Base-by-base conservation (phyloP, 2,113 vertebrate genomes). In the Odocoileus hemionus region DNA sequence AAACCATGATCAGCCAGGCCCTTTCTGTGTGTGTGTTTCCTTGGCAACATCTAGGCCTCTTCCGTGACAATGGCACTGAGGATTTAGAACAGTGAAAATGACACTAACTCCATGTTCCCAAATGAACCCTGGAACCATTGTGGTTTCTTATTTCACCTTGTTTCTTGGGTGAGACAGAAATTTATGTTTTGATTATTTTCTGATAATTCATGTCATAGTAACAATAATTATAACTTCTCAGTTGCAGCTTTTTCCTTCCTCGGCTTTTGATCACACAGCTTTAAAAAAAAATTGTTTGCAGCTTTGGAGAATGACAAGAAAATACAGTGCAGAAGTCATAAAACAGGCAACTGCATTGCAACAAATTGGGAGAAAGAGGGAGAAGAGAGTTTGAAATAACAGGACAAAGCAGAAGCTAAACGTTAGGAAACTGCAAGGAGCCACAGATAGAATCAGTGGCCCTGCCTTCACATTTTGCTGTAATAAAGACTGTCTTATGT, bases 151-250 rank as follows among this genome's bases (percentile, higher is more conserved):
- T 97, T 98, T 97, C 93, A 95, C 95, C 97, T 98, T 98, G 39
- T 88, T 97, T 95, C 95, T 97, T 95, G 52, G 54, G 80, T 97
- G 90, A 98, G 95, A 98, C 82, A 98, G 96, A 96, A 98, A 98
- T 98, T 94, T 97, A 91, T 98, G 97, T 98, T 97, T 94, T 98
- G 97, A 98, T 98, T 97, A 98, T 97, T 95, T 92, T 86, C 2
- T 98, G 91, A 89, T 94, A 95, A 98, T 96, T 98, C 97, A 97
- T 98, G 93, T 97, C 98, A 98, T 87, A 86, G 96, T 95, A 95
- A 90, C 94, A 97, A 98, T 86, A 57, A 98, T 93, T 95, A 98
- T 97, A 98, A 79, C 90, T 97, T 97, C 95, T 86, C 36, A 91
- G 58, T 96, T 98, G 14, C 74, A 91, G 13, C 7, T 52, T 95